Evolutionary conservation across 2,888 invertebrate species (phyloP), one percentile per base, ranked within the genome.

Genomic region (Tenthredo scrophulariae): DNA sequence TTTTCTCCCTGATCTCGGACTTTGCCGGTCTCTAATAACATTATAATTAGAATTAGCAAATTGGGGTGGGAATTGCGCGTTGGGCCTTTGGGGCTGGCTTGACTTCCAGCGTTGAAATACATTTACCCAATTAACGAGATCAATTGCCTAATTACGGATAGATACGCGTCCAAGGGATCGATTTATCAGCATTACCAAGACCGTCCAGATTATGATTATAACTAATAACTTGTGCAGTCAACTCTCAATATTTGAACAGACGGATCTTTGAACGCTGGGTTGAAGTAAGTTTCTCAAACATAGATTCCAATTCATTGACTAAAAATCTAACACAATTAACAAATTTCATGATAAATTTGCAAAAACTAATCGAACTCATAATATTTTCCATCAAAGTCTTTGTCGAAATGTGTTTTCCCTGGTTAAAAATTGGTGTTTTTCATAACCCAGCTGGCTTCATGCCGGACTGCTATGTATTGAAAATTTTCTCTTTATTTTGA

Each of bases 71-170:
- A 46, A 29, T 22, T 40, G 50, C 10, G 37, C 18, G 33, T 18
- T 37, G 50, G 62, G 80, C 22, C 40, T 26, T n/a, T n/a, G 22
- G 72, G 72, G 43, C 40, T 29, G 26, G 22, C n/a, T 26, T 46
- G 62, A 40, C 58, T 80, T 1, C 58, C 22, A 40, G 58, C 13
- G 54, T 62, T 80, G 62, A 80, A 80, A 62, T 80, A 80, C 80
- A 65, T 80, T 58, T 13, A 80, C 58, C 37, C 80, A 80, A 80
- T 80, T 80, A 62, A 26, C 80, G 13, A n/a, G 65, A 80, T 77
- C 50, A 54, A 77, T 77, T 80, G 80, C 62, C 29, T 26, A 62
- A 80, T 80, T 43, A 65, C 33, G 50, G 33, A 43, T 40, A 58
- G 40, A 80, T 33, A 22, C 62, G 33, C 29, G 67, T 54, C 33